Conservation (phyloP, 2,113 vertebrate genomes). For the Rhinolophus ferrumequinum region DNA sequence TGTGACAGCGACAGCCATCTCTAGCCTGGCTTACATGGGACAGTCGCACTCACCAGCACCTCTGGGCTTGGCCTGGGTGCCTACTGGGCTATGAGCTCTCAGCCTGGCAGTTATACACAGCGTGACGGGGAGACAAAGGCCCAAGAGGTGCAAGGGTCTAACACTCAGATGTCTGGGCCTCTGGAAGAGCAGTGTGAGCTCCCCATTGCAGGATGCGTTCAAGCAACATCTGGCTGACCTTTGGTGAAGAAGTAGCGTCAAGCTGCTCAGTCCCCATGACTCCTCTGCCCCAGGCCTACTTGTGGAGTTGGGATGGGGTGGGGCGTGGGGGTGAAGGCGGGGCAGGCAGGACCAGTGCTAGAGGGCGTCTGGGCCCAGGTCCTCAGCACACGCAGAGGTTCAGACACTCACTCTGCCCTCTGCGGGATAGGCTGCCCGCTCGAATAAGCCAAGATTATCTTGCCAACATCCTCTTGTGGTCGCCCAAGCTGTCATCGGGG, state of each 20-base stretch:
- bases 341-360: background rate
- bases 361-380: background rate
- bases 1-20: background rate
- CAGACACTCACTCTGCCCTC: background rate
- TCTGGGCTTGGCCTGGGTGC: background rate
- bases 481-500: background rate
- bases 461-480: background rate
- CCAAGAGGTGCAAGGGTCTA: background rate
- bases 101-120: background rate
- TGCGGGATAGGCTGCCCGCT: background rate
- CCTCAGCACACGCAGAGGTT: background rate
- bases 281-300: background rate
- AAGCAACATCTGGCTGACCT: background rate
- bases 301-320: too few relatives aligned
- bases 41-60: background rate
- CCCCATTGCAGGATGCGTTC: fast-evolving
- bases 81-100: background rate
- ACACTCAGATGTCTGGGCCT: background rate
- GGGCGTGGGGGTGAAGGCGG: fast-evolving
- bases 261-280: background rate
- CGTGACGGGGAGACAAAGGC: too few relatives aligned
- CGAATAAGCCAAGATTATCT: background rate
- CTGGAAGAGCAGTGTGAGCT: background rate
- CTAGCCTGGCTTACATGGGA: background rate
- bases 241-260: background rate